A percentile compares a stretch with the other conserved stretches of the same genome.
These are phyloP conservation scores for Sorex araneus DNA, from an alignment of 2,113 vertebrate genomes.

Conservation along the genomic window DNA sequence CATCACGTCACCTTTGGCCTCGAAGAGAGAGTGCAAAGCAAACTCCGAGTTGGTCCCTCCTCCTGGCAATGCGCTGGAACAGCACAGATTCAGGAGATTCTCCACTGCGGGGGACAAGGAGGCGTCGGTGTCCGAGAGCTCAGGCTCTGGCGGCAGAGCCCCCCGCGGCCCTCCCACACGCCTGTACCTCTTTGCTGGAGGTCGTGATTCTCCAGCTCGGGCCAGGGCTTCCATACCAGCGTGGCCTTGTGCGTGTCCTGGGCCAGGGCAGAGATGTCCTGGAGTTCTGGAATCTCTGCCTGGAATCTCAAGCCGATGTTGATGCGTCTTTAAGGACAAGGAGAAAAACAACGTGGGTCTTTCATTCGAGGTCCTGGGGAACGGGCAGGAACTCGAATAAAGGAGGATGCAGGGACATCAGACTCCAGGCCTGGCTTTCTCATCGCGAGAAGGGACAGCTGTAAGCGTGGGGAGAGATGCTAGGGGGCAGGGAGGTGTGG, in stretches of 20 bases:
- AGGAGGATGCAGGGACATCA: constrained; percentile 53
- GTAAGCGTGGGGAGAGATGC: not conserved
- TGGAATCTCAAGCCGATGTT: constrained; percentile 94
- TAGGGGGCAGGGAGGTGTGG: not conserved
- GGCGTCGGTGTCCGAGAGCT: constrained; percentile 46
- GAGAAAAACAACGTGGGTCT: constrained; percentile 67
- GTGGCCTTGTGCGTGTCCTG: constrained; percentile 91
- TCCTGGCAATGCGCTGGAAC: constrained; percentile 93
- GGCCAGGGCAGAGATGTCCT: constrained; percentile 85
- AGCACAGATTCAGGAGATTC: constrained; percentile 93
- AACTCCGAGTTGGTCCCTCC: constrained; percentile 95
- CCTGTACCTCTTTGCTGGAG: constrained; percentile 92
- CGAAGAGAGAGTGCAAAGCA: constrained; percentile 94
- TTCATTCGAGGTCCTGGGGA: constrained; percentile 45
- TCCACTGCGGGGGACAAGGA: constrained; percentile 90
- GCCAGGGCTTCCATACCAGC: constrained; percentile 93
- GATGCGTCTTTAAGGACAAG: constrained; percentile 89
- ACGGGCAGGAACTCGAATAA: constrained; percentile 54
- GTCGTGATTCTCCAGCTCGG: constrained; percentile 90
- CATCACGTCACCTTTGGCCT: constrained; percentile 93
- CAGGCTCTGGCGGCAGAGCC: not conserved
- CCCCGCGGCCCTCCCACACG: not conserved
- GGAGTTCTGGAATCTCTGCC: constrained; percentile 93
- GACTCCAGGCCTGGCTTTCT: constrained; percentile 55
- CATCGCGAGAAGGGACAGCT: constrained; percentile 31